Conservation (phyloP, 2,797 vertebrate genomes). For the Galagoides demidoff region DNA sequence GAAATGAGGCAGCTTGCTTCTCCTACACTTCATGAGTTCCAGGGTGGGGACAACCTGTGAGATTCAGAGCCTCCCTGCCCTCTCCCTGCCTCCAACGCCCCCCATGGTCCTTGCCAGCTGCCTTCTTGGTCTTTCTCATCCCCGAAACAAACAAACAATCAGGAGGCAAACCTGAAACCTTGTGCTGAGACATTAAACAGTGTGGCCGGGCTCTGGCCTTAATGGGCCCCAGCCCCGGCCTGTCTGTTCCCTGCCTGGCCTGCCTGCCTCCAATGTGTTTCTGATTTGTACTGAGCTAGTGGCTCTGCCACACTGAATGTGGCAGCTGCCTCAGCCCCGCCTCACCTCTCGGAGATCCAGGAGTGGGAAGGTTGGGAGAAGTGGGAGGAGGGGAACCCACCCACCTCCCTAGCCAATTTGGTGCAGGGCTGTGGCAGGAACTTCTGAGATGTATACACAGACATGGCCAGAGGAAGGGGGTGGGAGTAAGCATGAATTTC, state of each 20-base stretch:
- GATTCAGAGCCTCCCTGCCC: slow-evolving; percentile 15
- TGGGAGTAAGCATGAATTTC: slow-evolving; percentile 70
- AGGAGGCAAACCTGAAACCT: slow-evolving; percentile 80
- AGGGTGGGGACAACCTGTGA: slow-evolving; percentile 58
- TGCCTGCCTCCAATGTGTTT: slow-evolving; percentile 88
- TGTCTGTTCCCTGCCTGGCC: slow-evolving; percentile 83
- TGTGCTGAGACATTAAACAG: slow-evolving; percentile 74
- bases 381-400: slow-evolving; percentile 43
- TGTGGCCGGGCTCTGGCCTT: slow-evolving; percentile 75
- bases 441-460: slow-evolving; percentile 71
- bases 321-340: slow-evolving; percentile 76
- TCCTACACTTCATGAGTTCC: slow-evolving; percentile 64
- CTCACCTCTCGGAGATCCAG: slow-evolving; percentile 61
- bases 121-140: slow-evolving; percentile 76
- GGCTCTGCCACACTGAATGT: slow-evolving; percentile 69
- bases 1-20: slow-evolving; percentile 66
- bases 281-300: slow-evolving; percentile 84
- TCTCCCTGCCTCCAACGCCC: not conserved
- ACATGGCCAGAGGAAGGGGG: slow-evolving; percentile 32
- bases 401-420: slow-evolving; percentile 60
- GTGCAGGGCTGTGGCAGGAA: slow-evolving; percentile 70
- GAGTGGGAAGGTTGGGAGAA: slow-evolving; percentile 78
- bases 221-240: slow-evolving; percentile 84
- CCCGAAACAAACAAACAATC: slow-evolving; percentile 81
- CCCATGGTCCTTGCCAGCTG: slow-evolving; percentile 72